Evolutionary conservation across 2,888 invertebrate species (phyloP).

Genomic region (Sclerodermus sp.): DNA sequence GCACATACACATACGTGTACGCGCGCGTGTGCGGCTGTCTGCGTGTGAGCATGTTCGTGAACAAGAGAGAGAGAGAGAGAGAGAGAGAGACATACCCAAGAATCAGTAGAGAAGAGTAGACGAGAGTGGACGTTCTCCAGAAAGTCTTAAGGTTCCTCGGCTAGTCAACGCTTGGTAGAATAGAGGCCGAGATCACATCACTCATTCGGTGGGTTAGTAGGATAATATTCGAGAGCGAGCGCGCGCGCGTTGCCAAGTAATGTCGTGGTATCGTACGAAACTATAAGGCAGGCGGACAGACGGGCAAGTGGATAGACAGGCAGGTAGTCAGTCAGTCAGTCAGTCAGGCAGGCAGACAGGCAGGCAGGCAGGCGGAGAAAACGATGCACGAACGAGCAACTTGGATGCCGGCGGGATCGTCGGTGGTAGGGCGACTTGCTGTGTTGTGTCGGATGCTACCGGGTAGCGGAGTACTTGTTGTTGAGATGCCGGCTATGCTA

Average conservation of each 20-base stretch:
- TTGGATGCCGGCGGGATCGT: slow-evolving; percentile 6
- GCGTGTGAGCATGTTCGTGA: neutral
- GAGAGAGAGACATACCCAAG: slow-evolving; percentile 1
- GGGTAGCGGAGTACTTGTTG: slow-evolving; percentile 54
- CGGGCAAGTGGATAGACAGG: neutral
- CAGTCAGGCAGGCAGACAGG: slow-evolving; percentile 7
- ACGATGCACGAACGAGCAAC: slow-evolving; percentile 14
- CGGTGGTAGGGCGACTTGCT: slow-evolving; percentile 49
- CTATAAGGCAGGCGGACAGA: neutral
- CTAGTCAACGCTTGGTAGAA: too few species aligned
- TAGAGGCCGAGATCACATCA: too few species aligned
- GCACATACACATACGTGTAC: neutral
- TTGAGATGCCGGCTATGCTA: slow-evolving; percentile 47
- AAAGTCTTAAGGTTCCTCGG: too few species aligned
- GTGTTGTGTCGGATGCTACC: slow-evolving; percentile 55
- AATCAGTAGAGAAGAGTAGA: neutral
- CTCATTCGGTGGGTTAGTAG: neutral
- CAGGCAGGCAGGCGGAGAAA: neutral
- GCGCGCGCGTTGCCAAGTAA: slow-evolving; percentile 6
- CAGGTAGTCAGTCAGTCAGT: slow-evolving; percentile 1
- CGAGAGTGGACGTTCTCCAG: too few species aligned
- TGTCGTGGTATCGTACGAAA: neutral
- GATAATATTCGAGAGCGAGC: neutral
- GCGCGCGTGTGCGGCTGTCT: neutral
- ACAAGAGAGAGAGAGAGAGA: slow-evolving; percentile 4